Conservation (phyloP, 2,113 vertebrate species). For the Corythaeola cristata region DNA sequence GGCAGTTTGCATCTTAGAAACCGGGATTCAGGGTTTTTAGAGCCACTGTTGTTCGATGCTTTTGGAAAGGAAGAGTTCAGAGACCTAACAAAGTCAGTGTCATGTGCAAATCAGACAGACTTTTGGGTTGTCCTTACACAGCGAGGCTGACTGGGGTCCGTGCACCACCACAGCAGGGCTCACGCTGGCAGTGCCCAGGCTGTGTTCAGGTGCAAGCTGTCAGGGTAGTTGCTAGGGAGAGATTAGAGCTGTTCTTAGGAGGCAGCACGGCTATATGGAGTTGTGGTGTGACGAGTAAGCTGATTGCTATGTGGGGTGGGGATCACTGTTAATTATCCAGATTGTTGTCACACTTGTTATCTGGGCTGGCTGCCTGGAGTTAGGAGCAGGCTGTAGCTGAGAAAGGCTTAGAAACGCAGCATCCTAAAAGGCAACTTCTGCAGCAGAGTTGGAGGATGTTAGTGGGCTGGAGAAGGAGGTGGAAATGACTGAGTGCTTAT, state of each 20-base stretch:
- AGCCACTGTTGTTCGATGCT: background rate
- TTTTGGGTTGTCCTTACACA: background rate
- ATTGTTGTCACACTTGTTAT: background rate
- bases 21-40: background rate
- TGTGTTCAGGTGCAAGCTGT: background rate
- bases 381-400: background rate
- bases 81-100: background rate
- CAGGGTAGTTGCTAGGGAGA: background rate
- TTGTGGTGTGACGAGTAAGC: background rate
- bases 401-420: background rate
- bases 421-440: background rate
- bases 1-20: background rate
- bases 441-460: background rate
- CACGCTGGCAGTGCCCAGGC: accelerated
- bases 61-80: background rate
- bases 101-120: accelerated
- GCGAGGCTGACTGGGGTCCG: background rate
- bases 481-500: background rate
- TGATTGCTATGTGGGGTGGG: background rate
- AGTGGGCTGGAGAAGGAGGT: background rate
- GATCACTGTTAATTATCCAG: background rate
- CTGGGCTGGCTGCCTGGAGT: background rate
- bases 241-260: background rate
- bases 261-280: background rate
- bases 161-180: background rate